Evolutionary conservation across 2,113 vertebrate species (phyloP), one percentile per base, ranked within the genome.

Genomic region (Lophura nycthemera): DNA sequence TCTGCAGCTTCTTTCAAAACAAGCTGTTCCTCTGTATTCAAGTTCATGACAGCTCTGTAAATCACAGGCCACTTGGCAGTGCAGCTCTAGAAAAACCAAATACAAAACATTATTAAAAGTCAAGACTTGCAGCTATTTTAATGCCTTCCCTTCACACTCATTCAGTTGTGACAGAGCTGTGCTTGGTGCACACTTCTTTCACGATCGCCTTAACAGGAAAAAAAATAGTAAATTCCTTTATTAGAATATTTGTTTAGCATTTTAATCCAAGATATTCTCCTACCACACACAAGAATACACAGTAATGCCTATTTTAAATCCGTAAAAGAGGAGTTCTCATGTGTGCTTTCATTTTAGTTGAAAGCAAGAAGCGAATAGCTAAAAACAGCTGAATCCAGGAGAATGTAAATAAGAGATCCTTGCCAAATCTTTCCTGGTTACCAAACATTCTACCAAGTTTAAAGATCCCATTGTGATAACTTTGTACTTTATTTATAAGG

Each of bases 401-500:
- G 74, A 87, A 90, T 73, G 86, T 96, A 95, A 96, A 96, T 85
- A 83, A 76, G 42, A 82, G 43, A 86, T 69, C 60, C 69, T 88
- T 93, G 90, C 73, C 91, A 91, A 86, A 94, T 64, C 64, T 36
- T 92, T 72, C 78, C 63, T 72, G 65, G 38, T 86, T 88, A 40
- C 92, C 77, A 93, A 88, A 75, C 25, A 24, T 77, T 47, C 59
- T 78, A 96, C 75, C 69, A 61, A 50, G 81, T 61, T 78, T 69
- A 92, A 94, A 96, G 92, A 96, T 91, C 71, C 29, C 63, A 52
- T 76, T 80, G 61, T 0, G 27, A 96, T 90, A 95, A 81, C 88
- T 91, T 92, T 95, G 94, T 95, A 73, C 92, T 96, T 95, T 93
- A 93, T 92, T 93, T 88, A 95, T 90, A 94, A 90, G 84, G 79